phyloP scores from a whole-genome alignment of 2,888 invertebrate species.

The Scelioninae gen. 1 region DNA sequence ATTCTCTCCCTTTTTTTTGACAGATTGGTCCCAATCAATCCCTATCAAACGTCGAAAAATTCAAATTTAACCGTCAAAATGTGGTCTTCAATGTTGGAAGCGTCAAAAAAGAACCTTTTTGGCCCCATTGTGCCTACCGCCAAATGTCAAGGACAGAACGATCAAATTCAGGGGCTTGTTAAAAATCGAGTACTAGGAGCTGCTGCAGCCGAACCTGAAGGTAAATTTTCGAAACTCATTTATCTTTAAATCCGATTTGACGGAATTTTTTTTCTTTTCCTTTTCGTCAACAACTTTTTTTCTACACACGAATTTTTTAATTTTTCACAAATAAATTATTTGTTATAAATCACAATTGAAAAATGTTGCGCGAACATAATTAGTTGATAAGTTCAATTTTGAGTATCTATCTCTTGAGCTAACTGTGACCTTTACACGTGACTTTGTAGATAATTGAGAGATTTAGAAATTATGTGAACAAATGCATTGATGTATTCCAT shows the following conservation, averaged over 20 bases:
- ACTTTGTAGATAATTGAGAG: slow-evolving; percentile 40
- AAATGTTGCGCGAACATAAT: background rate
- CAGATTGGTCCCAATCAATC: slow-evolving; percentile 66
- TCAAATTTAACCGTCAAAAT: slow-evolving; percentile 77
- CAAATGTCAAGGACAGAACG: slow-evolving; percentile 80
- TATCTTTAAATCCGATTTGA: too few relatives aligned
- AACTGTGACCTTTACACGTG: slow-evolving; percentile 60
- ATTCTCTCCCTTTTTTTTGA: slow-evolving; percentile 16
- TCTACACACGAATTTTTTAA: too few relatives aligned
- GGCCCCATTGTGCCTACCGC: slow-evolving; percentile 76
- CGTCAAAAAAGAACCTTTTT: slow-evolving; percentile 84
- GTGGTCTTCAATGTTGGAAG: slow-evolving; percentile 84
- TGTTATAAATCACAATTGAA: too few relatives aligned
- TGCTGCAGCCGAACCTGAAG: slow-evolving; percentile 81
- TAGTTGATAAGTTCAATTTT: slow-evolving; percentile 1
- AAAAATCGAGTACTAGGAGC: slow-evolving; percentile 83
- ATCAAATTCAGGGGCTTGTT: slow-evolving; percentile 79
- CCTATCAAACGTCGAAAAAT: slow-evolving; percentile 69
- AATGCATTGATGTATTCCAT: background rate
- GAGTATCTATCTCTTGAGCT: background rate
- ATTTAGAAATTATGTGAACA: slow-evolving; percentile 28
- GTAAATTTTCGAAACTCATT: slow-evolving; percentile 78
- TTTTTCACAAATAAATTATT: too few relatives aligned
- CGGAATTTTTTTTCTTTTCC: too few relatives aligned
- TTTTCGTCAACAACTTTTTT: too few relatives aligned